Evolutionary conservation across 2,888 invertebrate species (phyloP), one percentile per base, ranked within the genome.

Genomic region (Crossocerus cetratus): DNA sequence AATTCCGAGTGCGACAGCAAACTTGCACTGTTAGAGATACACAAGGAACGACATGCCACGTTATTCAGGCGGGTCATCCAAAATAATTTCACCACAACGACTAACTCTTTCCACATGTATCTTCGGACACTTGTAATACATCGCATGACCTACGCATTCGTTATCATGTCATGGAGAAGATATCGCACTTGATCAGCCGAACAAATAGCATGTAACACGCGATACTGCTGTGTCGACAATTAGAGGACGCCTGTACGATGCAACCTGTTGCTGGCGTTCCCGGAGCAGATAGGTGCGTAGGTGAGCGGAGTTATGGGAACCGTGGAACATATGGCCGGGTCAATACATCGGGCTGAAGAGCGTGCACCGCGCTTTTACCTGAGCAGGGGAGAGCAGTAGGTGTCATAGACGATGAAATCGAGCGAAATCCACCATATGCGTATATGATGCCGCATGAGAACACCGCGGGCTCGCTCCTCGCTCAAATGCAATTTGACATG

Each of bases 401-500:
- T 62, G 65, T 64, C 61, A 63, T 73, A 66, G 43, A 20, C 63
- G 79, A 72, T 65, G 79, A 73, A 72, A 80, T 72, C 59, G 61
- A 63, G 63, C 45, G 61, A 74, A 79, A 80, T 82, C 77, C 66
- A 65, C 81, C 81, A 81, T 82, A 81, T 80, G 81, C 65, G 67
- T 74, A n/a, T 49, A 71, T 65, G 68, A 77, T 70, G 74, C 80
- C 32, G 32, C 84, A 87, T 87, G 88, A 86, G 88, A 87, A 87
- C 83, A 71, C 78, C 79, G 74, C 77, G 83, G 64, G 49, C 79
- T 75, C 78, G 77, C 71, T 73, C 32, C 11, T 32, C 32, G 76
- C 60, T 77, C 83, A 72, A 83, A 80, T 65, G 69, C 75, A 84
- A 88, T 89, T 88, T 85, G 87, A 87, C 89, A 88, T 89, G 89